Percentiles rank a stretch among this genome's conserved stretches.
phyloP scores from a whole-genome alignment of 2,888 invertebrate species.

The Xestia ashworthii region DNA sequence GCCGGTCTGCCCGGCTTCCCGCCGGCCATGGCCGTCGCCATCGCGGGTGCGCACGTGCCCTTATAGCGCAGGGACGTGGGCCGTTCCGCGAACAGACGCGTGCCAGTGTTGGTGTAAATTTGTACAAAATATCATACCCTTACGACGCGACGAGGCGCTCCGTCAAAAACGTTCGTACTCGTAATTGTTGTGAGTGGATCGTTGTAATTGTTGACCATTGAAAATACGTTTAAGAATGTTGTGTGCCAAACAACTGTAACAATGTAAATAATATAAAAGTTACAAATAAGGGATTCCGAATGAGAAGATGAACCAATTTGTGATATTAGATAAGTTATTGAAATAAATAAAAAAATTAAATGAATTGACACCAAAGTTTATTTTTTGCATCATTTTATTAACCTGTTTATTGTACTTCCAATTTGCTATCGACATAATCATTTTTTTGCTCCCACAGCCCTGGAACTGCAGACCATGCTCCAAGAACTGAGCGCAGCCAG shows the following conservation, averaged over 20 bases:
- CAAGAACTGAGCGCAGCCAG: no score
- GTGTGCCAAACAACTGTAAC: conserved; percentile 9
- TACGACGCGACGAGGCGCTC: neutral
- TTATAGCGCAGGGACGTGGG: conserved; percentile 70
- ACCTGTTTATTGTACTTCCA: neutral
- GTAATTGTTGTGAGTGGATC: conserved; percentile 4
- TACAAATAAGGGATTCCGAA: neutral
- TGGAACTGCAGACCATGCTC: no score
- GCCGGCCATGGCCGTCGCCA: conserved; percentile 69
- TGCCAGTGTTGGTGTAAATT: conserved; percentile 72
- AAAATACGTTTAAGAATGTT: conserved; percentile 13
- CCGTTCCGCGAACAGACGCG: conserved; percentile 56
- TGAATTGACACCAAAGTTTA: neutral
- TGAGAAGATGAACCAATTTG: conserved; percentile 68
- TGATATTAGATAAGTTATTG: conserved; percentile 71
- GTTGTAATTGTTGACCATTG: conserved; percentile 12
- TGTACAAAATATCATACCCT: conserved; percentile 10
- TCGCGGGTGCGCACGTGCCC: conserved; percentile 64
- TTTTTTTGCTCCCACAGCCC: no score
- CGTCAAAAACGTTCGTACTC: neutral
- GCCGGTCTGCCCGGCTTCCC: conserved; percentile 65
- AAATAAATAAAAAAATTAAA: conserved; percentile 50
- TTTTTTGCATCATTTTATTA: neutral
- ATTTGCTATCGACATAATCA: neutral
- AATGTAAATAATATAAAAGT: conserved; percentile 32